Base-by-base conservation (phyloP, 1,140 invertebrate species). In the Metaphire vulgaris region DNA sequence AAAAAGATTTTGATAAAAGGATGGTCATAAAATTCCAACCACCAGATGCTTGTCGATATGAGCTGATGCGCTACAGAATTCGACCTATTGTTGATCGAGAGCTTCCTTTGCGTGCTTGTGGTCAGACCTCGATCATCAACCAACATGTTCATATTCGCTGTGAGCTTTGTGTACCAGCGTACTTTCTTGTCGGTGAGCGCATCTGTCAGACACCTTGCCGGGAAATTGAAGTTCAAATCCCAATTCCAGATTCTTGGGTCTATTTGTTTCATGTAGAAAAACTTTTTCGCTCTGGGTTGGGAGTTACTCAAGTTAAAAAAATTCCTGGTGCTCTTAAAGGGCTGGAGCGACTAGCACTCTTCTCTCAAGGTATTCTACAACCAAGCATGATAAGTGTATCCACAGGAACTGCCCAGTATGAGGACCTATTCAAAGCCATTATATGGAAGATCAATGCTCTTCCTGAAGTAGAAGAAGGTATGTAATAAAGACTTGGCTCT, bases 211-310 rank as follows among this genome's bases (percentile, higher is more conserved):
- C 99, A 79, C 97, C 85, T 1, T 86, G 85, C 81, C 85, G 85
- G 87, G 96, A 99, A 87, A 96, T 99, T 66, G 92, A 93, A 83
- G 92, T 99, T 64, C 89, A 95, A 75, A 97, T 99, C 85, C 96
- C 97, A 2, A 95, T 99, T 79, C 98, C 98, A 31, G 97, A 99
- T 87, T 94, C 93, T 82, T 99, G 98, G 98, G 87, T 99, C 81
- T 99, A 99, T 86, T 88, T 98, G 81, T 99, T 99, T 87, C 89
- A 97, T 77, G 95, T 98, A 28, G 97, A 99, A 85, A 97, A 98
- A 83, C 94, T 97, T 85, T 99, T 98, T 88, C 90, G 96, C 82
- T 98, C 98, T 85, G 98, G 98, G 21, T 98, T 96, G 1, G 93
- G 99, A 0, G 98, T 99, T 87, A 96, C 96, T 12, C 41, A 56